These are phyloP conservation scores for Scaptomyza pallida DNA, from an alignment of 1,140 invertebrate species.

Conservation along the genomic window DNA sequence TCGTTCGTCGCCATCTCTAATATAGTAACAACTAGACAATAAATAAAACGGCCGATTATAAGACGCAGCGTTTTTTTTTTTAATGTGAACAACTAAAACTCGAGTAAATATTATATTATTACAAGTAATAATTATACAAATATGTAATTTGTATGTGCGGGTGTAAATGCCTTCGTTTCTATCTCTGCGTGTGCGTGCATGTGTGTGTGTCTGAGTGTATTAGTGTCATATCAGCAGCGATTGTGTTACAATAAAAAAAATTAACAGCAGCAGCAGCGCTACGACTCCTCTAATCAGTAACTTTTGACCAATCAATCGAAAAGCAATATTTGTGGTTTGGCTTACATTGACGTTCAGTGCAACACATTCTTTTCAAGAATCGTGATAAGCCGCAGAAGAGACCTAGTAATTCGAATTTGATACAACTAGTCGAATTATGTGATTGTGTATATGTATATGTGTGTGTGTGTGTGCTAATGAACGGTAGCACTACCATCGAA, in stretches of 20 bases:
- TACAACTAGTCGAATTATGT: neutral
- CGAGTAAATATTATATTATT: conserved; percentile 29
- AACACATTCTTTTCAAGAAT: conserved; percentile 21
- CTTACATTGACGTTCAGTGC: conserved; percentile 30
- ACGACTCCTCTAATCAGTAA: conserved; percentile 47
- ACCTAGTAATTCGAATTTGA: conserved; percentile 6
- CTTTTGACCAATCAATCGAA: conserved; percentile 56
- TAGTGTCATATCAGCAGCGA: conserved; percentile 55
- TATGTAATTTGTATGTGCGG: conserved; percentile 54
- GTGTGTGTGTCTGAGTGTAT: conserved; percentile 14
- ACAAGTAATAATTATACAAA: conserved; percentile 39
- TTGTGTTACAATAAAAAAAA: conserved; percentile 28
- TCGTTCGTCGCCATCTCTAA: conserved; percentile 30
- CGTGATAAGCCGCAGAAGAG: conserved; percentile 39
- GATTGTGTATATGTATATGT: neutral
- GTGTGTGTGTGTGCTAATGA: neutral
- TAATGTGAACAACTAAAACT: conserved; percentile 15
- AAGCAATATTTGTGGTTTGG: conserved; percentile 43
- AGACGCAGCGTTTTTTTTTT: neutral
- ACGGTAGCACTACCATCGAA: conserved; percentile 1
- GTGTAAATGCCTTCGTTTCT: neutral
- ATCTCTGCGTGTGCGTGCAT: neutral
- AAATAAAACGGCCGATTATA: conserved; percentile 23
- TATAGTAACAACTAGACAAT: conserved; percentile 10
- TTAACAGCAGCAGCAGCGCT: neutral